Base-by-base conservation (phyloP, 2,888 invertebrate species). In the Scaeva pyrastri region DNA sequence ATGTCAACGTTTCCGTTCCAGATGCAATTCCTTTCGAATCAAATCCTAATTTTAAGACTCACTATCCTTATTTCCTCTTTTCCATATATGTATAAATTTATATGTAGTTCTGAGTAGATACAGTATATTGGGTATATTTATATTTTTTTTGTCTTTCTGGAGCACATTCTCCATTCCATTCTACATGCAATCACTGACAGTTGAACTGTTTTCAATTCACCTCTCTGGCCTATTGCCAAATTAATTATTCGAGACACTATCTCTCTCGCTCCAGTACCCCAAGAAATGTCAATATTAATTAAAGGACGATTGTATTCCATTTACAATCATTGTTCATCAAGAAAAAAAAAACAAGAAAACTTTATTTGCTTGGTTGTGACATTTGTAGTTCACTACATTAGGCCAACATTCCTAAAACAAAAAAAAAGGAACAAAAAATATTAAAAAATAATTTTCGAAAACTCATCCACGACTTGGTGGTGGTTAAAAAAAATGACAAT, bases 161-260 rank as follows among this genome's bases (percentile, higher is more conserved):
- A 55, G 14, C 66, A 68, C 75, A 50, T 84, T 52, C 56, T 56
- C 39, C 56, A 77, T 52, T n/a, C 36, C 66, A 80, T 60, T 66
- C 56, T n/a, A n/a, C 52, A 55, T 52, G 16, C 19, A 70, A 60
- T 7, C 43, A 45, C 76, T 73, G 70, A 73, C 77, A 77, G 72
- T 58, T 77, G 82, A 62, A 77, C 55, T 50, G 70, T 74, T 82
- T 82, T 82, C 62, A 86, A 82, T 86, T 77, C 78, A 82, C 73
- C 81, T 74, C 71, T 86, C 74, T 86, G 86, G 86, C 71, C 70
- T 58, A 48, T 74, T 86, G 86, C 86, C 86, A 86, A 86, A 86
- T 82, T 86, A 86, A 82, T 86, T 86, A 86, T 70, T 77, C 71
- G 10, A 73, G 73, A 66, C 70, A 71, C 62, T 55, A 75, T 71